Percentiles rank a stretch among this genome's conserved stretches.
These are phyloP conservation scores for Grus americana DNA, from an alignment of 2,113 vertebrate genomes.

Conservation along the genomic window DNA sequence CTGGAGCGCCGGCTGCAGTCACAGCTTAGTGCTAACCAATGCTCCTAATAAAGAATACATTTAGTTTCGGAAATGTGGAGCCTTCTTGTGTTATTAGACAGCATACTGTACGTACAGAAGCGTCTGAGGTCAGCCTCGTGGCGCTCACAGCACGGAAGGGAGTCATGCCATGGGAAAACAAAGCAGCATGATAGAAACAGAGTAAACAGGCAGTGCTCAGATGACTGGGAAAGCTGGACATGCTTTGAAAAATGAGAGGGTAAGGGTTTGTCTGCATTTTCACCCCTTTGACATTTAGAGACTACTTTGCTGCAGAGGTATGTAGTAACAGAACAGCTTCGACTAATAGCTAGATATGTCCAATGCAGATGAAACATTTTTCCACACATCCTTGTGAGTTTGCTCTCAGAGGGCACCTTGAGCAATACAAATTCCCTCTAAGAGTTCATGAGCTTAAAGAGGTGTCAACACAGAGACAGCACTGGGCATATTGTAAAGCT, in stretches of 20 bases:
- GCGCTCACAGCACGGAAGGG: not conserved
- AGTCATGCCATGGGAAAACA: not conserved
- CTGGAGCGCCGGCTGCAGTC: constrained; percentile 53
- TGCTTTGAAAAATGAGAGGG: not conserved
- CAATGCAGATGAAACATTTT: not conserved
- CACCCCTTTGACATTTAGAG: not conserved
- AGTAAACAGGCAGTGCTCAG: not conserved
- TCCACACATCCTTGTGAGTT: not conserved
- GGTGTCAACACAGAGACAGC: not conserved
- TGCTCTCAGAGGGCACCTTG: not conserved
- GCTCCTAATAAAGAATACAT: not conserved
- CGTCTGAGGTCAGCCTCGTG: not conserved
- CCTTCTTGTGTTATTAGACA: not conserved
- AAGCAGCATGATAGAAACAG: not conserved
- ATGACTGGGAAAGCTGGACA: not conserved
- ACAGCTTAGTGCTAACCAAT: not conserved
- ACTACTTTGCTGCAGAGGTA: not conserved
- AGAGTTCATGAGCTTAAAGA: not conserved
- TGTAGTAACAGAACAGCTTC: not conserved
- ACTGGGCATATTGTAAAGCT: no score
- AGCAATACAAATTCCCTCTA: not conserved
- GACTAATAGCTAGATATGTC: not conserved
- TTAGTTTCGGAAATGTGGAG: not conserved
- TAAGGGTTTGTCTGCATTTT: not conserved
- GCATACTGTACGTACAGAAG: not conserved